Evolutionary conservation across 2,797 vertebrate species (phyloP).

Genomic region (Merluccius polli): DNA sequence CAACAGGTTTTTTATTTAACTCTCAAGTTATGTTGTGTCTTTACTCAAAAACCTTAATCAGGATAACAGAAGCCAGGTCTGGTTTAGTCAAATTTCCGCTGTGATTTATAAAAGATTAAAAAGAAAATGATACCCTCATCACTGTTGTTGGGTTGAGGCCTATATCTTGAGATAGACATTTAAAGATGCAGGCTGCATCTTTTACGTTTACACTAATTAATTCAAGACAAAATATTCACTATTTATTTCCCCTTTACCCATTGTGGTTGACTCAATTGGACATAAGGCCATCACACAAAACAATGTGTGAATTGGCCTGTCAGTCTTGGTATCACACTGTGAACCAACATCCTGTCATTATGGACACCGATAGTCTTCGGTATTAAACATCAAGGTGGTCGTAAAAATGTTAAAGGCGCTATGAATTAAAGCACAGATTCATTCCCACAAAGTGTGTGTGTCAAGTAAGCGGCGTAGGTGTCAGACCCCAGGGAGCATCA

Average conservation of each 20-base stretch:
- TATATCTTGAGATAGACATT: background rate
- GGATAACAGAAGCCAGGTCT: background rate
- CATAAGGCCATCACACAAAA: background rate
- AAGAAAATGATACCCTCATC: background rate
- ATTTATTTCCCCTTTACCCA: background rate
- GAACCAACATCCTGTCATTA: background rate
- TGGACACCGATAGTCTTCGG: no score
- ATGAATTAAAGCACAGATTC: slow-evolving; percentile 18
- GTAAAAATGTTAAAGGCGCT: slow-evolving; percentile 15
- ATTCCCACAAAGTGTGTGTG: slow-evolving; percentile 21
- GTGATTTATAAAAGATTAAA: background rate
- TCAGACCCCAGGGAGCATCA: slow-evolving; percentile 11
- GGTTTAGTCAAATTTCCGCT: background rate
- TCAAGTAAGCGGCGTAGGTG: slow-evolving; percentile 27
- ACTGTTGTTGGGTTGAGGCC: background rate
- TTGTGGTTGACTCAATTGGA: background rate
- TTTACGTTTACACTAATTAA: background rate
- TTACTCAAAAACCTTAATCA: background rate
- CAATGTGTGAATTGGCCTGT: background rate
- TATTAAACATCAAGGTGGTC: background rate
- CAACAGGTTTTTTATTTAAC: background rate
- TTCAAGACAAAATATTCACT: background rate
- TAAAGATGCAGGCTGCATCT: background rate
- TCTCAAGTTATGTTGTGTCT: background rate
- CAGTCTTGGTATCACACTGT: background rate